Evolutionary conservation across 2,113 vertebrate genomes (phyloP).

Genomic region (Ailurus styani): DNA sequence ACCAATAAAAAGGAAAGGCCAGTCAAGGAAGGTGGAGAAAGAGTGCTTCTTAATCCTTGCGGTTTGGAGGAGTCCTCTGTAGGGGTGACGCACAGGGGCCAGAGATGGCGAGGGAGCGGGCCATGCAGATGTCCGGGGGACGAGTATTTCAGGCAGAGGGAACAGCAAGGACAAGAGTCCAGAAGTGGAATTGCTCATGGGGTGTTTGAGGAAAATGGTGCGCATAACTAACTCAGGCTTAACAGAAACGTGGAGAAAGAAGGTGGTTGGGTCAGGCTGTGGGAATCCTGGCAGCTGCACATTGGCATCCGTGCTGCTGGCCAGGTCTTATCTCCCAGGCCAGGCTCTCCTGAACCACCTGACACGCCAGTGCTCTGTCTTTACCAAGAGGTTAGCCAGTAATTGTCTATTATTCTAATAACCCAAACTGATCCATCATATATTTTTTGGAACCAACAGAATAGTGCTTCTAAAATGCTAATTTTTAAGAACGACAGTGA

Average conservation of each 20-base stretch:
- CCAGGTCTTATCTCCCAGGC: rapidly evolving
- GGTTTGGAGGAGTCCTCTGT: neutral
- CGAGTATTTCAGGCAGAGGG: neutral
- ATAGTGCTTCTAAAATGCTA: neutral
- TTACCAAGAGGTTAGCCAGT: neutral
- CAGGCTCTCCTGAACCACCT: neutral
- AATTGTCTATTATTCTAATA: neutral
- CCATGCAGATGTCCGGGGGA: neutral
- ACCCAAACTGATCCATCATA: neutral
- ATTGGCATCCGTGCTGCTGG: rapidly evolving
- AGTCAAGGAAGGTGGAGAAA: neutral
- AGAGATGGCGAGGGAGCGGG: neutral
- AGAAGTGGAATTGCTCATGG: neutral
- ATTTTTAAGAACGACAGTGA: neutral
- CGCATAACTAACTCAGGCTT: neutral
- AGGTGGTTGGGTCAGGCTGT: neutral
- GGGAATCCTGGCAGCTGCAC: neutral
- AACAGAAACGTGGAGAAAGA: neutral
- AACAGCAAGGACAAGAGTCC: neutral
- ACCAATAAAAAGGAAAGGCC: neutral
- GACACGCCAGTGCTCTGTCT: neutral
- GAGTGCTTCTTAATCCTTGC: neutral
- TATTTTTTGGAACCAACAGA: neutral
- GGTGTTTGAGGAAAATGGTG: neutral
- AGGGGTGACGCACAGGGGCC: neutral